A percentile compares a stretch with the other conserved stretches of the same genome.
phyloP scores from a whole-genome alignment of 2,888 invertebrate genomes.

The Crioceris asparagi region DNA sequence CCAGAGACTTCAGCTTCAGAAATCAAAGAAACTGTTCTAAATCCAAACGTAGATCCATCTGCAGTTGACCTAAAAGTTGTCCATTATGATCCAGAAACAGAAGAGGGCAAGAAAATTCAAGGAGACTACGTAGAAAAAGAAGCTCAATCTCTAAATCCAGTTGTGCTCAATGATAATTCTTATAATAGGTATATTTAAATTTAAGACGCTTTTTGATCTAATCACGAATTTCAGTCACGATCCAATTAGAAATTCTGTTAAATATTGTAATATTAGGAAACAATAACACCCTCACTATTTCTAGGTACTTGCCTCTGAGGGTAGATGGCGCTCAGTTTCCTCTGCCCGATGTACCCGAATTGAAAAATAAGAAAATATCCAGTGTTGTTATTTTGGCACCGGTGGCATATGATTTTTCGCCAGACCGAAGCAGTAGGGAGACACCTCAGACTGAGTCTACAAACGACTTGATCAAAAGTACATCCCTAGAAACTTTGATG shows the following conservation, averaged over 20 bases:
- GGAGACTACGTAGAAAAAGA: conserved; percentile 60
- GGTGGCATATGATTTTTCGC: conserved; percentile 56
- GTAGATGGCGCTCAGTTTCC: conserved; percentile 79
- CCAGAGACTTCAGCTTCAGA: conserved; percentile 49
- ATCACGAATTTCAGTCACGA: no score
- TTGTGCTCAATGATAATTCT: conserved; percentile 59
- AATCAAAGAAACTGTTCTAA: conserved; percentile 31
- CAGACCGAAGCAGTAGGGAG: conserved; percentile 46
- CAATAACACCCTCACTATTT: no score
- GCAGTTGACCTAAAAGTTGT: conserved; percentile 77
- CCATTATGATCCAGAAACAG: conserved; percentile 65
- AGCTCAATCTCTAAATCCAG: conserved; percentile 64
- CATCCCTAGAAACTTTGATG: conserved; percentile 62
- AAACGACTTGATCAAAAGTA: conserved; percentile 40
- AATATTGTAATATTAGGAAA: no score
- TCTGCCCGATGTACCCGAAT: conserved; percentile 64
- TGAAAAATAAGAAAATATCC: conserved; percentile 66
- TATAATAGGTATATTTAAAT: conserved; percentile 51
- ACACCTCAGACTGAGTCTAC: conserved; percentile 35
- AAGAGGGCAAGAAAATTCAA: conserved; percentile 59
- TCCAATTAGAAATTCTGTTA: no score
- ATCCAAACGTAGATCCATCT: conserved; percentile 23
- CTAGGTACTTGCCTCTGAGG: conserved; percentile 64
- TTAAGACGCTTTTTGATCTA: no score
- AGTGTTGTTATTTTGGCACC: conserved; percentile 80